phyloP scores from a whole-genome alignment of 2,888 invertebrate species.

The Cosmorhoe ocellata region DNA sequence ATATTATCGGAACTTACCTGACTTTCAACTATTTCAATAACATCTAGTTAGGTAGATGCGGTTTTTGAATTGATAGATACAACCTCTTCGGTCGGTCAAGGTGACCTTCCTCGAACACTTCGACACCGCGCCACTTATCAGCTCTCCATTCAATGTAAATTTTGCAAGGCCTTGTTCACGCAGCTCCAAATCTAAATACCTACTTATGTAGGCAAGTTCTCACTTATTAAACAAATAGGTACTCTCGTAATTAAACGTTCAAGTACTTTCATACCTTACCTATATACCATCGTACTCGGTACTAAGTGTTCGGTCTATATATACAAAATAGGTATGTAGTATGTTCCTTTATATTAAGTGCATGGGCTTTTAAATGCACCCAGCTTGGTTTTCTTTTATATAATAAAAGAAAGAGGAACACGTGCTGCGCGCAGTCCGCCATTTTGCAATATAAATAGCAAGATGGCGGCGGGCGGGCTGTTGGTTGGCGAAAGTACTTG shows the following conservation, averaged over 20 bases:
- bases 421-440: slow-evolving; percentile 69
- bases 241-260: too few relatives aligned
- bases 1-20: slow-evolving; percentile 14
- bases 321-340: too few relatives aligned
- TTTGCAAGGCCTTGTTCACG: slow-evolving; percentile 58
- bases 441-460: slow-evolving; percentile 80
- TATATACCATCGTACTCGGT: too few relatives aligned
- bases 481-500: slow-evolving; percentile 78
- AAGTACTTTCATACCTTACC: too few relatives aligned
- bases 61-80: slow-evolving; percentile 41
- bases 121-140: slow-evolving; percentile 58
- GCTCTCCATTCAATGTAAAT: slow-evolving; percentile 77
- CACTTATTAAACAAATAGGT: neutral
- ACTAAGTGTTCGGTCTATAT: too few relatives aligned
- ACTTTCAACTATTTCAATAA: slow-evolving; percentile 34
- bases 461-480: slow-evolving; percentile 70
- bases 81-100: slow-evolving; percentile 64
- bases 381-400: slow-evolving; percentile 48
- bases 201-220: slow-evolving; percentile 26
- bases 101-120: slow-evolving; percentile 71
- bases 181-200: slow-evolving; percentile 44
- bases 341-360: too few relatives aligned
- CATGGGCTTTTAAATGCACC: slow-evolving; percentile 33
- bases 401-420: slow-evolving; percentile 72
- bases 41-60: too few relatives aligned